A percentile compares a stretch with the other conserved stretches of the same genome.
phyloP scores from a whole-genome alignment of 2,113 vertebrate genomes.

The Mesoclemmys tuberculata region DNA sequence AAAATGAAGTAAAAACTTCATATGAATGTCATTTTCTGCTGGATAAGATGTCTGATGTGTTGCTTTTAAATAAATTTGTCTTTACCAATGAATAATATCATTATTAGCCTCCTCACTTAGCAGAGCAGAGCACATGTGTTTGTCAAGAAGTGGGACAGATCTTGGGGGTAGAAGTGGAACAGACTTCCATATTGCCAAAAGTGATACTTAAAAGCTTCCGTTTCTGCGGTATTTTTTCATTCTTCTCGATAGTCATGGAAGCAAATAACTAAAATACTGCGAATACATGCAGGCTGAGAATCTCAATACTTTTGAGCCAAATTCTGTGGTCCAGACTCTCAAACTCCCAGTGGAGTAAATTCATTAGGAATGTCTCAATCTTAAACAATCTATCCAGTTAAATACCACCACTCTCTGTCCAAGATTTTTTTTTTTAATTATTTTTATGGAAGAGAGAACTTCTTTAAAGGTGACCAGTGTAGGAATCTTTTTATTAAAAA shows the following conservation, averaged over 20 bases:
- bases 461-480: background rate
- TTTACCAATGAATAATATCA: background rate
- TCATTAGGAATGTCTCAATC: background rate
- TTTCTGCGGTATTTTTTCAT: background rate
- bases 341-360: background rate
- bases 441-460: background rate
- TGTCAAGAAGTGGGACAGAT: background rate
- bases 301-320: background rate
- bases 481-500: background rate
- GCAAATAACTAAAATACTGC: background rate
- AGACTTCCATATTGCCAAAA: background rate
- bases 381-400: background rate
- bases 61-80: background rate
- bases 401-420: too few relatives aligned
- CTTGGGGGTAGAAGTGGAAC: background rate
- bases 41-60: too few relatives aligned
- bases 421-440: background rate
- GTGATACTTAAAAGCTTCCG: background rate
- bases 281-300: background rate
- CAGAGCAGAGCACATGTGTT: accelerated
- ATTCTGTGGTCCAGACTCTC: background rate
- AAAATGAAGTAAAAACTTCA: background rate
- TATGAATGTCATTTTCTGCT: background rate
- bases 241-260: background rate
- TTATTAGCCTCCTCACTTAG: background rate